Percentiles rank a stretch among this genome's conserved stretches.
phyloP scores from a whole-genome alignment of 2,113 vertebrate genomes.

The Plotosus lineatus region DNA sequence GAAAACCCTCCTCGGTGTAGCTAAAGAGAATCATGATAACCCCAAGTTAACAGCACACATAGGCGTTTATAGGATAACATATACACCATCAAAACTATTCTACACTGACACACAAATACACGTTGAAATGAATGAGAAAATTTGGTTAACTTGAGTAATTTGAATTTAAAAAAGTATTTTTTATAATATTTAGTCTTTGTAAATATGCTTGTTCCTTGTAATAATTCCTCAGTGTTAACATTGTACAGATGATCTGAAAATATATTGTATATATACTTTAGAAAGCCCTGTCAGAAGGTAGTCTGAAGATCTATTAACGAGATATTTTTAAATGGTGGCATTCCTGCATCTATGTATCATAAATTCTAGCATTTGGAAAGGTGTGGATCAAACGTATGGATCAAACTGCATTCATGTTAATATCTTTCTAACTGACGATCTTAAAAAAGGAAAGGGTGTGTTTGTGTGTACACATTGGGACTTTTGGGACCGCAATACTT shows the following conservation, averaged over 20 bases:
- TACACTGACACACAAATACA: not conserved
- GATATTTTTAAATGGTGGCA: not conserved
- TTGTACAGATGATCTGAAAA: not conserved
- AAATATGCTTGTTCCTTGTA: not conserved
- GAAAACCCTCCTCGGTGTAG: too few relatives aligned
- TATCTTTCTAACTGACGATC: not conserved
- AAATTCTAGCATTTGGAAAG: not conserved
- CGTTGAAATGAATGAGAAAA: not conserved
- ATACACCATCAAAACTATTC: not conserved
- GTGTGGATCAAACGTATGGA: too few relatives aligned
- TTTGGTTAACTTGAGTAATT: not conserved
- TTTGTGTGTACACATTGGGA: not conserved
- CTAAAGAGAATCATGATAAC: too few relatives aligned
- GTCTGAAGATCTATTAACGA: not conserved
- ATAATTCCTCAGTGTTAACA: not conserved
- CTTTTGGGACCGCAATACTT: slow-evolving; percentile 11
- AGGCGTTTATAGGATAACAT: not conserved
- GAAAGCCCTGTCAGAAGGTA: not conserved
- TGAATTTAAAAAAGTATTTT: not conserved
- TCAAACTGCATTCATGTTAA: not conserved
- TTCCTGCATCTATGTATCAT: not conserved
- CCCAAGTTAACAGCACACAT: not conserved
- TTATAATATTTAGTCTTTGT: not conserved
- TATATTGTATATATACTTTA: not conserved
- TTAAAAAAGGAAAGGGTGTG: not conserved